phyloP scores from a whole-genome alignment of 2,888 invertebrate species.

The Noctua janthe region DNA sequence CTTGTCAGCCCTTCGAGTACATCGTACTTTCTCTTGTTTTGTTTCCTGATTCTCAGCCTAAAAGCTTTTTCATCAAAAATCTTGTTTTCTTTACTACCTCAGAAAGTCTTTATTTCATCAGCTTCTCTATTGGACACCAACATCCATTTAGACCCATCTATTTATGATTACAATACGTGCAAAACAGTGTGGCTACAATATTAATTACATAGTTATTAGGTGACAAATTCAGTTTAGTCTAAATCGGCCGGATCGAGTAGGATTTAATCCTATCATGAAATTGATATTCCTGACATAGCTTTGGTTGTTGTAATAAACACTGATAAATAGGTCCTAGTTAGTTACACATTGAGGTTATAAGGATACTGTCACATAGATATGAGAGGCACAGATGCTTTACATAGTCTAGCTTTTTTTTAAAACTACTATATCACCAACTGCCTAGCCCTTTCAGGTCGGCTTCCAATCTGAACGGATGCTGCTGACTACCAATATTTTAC shows the following conservation, averaged over 20 bases:
- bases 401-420: not conserved
- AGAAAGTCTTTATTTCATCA: not conserved
- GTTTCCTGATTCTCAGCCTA: not conserved
- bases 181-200: constrained; percentile 10
- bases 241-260: constrained; percentile 22
- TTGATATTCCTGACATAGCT: constrained; percentile 3
- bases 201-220: constrained; percentile 31
- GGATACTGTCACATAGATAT: not conserved
- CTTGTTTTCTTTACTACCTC: not conserved
- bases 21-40: not conserved
- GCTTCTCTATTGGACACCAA: not conserved
- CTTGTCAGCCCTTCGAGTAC: constrained; percentile 32
- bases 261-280: constrained; percentile 4
- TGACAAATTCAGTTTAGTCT: constrained; percentile 22
- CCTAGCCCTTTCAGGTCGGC: not conserved
- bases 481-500: not conserved
- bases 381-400: not conserved
- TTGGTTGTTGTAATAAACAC: not conserved
- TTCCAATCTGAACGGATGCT: not conserved
- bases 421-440: not conserved
- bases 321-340: not conserved
- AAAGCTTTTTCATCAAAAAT: not conserved
- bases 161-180: not conserved
- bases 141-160: not conserved
- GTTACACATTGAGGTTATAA: not conserved